Evolutionary conservation across 2,113 vertebrate genomes (phyloP), one percentile per base, ranked within the genome.

Genomic region (Fukomys damarensis): DNA sequence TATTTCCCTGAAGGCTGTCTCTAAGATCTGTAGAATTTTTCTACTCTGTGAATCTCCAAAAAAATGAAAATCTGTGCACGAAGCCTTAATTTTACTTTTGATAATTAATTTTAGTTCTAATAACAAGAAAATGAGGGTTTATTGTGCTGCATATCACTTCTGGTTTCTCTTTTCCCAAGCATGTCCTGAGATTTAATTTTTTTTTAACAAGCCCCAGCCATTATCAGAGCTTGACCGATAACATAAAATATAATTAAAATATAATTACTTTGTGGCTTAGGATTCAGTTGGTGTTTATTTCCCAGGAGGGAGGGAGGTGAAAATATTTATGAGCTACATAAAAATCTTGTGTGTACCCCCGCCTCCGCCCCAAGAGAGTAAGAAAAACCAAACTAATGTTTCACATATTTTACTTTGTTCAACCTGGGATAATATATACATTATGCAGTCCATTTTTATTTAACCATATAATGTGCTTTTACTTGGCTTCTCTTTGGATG

Each of bases 61-160:
- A n/a, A 56, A 54, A 76, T 43, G 38, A 91, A 93, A 93, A 86
- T 94, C 56, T 96, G 24, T 96, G 24, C 4, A 90, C 46, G 43
- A 91, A 86, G 17, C n/a, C 32, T 89, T 96, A 93, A 91, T 94
- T 93, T 96, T 74, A 95, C 52, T 93, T 54, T 89, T 80, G 56
- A 72, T 59, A 83, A 66, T 77, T 81, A 81, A 81, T 86, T 95
- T 93, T 83, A 43, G 32, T 93, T 87, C 16, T 35, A 90, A 6
- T 92, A 35, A 94, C 32, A 93, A 85, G 30, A 92, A 96, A 89
- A n/a, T 63, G 54, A 76, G 17, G 54, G 11, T 72, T 65, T 96
- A 26, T 94, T 59, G 91, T 80, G 16, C 74, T 81, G 9, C 13
- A 54, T 90, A 77, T 80, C 30, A 77, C 5, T n/a, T 84, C 76